Base-by-base conservation (phyloP, 35 echinoderm and acorn worm species). In the Stichopus chloronotus region DNA sequence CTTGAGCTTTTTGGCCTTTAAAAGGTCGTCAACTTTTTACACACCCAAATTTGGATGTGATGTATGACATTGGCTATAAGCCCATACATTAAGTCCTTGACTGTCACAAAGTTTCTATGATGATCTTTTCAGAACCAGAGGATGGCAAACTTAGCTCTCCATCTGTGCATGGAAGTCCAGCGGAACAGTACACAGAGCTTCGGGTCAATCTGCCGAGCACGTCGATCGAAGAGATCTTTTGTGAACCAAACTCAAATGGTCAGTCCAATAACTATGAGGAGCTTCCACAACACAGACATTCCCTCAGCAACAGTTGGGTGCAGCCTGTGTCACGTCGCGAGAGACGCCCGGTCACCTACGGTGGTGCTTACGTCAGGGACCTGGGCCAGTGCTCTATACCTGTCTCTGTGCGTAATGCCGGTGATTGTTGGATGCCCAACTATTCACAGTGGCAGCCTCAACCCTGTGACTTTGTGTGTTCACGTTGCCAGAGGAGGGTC, bases 391-490 rank as follows among this genome's bases (percentile, higher is more conserved):
- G 69, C 53, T 91, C 76, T 30, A 53, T 91, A 54, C 76, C 90
- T 54, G 21, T 55, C 17, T 53, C 68, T 56, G 61, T 74, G 17
- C 69, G 61, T 53, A 58, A 58, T 54, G 52, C 59, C 43, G 52
- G 13, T 10, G 90, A 91, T 43, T 55, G 90, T 16, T 91, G 90
- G 90, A 53, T 79, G 25, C 76, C 69, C 16, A 79, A 79, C 16
- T 77, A 78, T n/a, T 78, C 90, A 2, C 90, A 77, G 59, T 92
- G 94, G 91, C 96, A 93, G 53, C 94, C 91, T 25, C 84, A 84
- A 20, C 56, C 90, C 11, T 97, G 96, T 81, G 96, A 97, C 57
- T 91, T 95, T 90, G 92, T 97, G 63, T 97, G 96, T 63, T 97
- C 96, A 4, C 91, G 94, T 30, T 97, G 96, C 81, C 96, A 97